Conservation (phyloP, 2,888 invertebrate species). For the Drosophila suboccidentalis region DNA sequence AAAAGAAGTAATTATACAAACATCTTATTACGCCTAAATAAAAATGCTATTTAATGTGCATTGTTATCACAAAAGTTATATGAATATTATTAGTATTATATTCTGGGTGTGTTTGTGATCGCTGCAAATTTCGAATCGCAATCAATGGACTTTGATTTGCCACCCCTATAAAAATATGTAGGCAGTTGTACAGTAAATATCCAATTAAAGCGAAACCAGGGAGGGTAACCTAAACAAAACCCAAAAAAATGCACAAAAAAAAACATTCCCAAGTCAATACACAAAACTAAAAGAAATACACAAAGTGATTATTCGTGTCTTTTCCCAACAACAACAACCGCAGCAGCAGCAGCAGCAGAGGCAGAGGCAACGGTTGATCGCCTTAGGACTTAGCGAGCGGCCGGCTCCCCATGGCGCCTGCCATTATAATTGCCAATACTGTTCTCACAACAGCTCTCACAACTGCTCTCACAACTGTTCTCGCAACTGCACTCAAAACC, state of each 20-base stretch:
- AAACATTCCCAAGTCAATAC: conserved; percentile 41
- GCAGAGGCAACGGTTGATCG: conserved; percentile 22
- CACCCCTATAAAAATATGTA: conserved; percentile 43
- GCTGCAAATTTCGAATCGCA: conserved; percentile 37
- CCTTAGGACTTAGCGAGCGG: conserved; percentile 21
- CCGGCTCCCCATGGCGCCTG: conserved; percentile 48
- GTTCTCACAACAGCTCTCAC: conserved; percentile 1
- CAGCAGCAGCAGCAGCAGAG: conserved; percentile 4
- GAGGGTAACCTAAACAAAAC: conserved; percentile 20
- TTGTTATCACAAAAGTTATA: conserved; percentile 52
- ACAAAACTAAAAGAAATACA: conserved; percentile 4
- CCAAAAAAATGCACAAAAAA: conserved; percentile 14
- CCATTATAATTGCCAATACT: conserved; percentile 58
- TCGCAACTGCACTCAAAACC: background rate
- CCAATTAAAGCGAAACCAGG: conserved; percentile 17
- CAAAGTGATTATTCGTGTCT: conserved; percentile 16
- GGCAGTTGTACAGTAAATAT: background rate
- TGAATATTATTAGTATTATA: conserved; percentile 2
- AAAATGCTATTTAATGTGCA: conserved; percentile 13
- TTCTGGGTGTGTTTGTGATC: conserved; percentile 41
- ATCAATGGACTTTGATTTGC: conserved; percentile 38
- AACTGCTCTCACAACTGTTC: conserved; percentile 8
- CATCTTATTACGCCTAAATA: background rate
- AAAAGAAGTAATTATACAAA: background rate
- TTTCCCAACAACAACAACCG: conserved; percentile 20